phyloP scores from a whole-genome alignment of 2,888 invertebrate genomes.

The Agrochola macilenta region DNA sequence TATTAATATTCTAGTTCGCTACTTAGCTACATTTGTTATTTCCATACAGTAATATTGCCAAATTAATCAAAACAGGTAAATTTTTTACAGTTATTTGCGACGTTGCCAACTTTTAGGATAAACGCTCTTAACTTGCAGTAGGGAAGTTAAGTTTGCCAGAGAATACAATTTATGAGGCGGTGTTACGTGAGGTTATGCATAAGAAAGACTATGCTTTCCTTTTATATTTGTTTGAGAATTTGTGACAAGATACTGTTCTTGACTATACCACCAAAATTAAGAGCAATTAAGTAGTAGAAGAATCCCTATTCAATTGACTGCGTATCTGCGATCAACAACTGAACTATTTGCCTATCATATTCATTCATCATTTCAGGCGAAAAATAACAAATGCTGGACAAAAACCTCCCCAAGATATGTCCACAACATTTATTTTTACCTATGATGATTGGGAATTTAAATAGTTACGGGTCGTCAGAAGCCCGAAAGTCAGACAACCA shows the following conservation, averaged over 20 bases:
- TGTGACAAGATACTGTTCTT: not conserved
- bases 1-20: too few species aligned
- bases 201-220: not conserved
- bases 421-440: not conserved
- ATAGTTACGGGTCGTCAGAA: too few species aligned
- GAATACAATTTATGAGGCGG: not conserved
- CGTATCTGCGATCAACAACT: not conserved
- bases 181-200: not conserved
- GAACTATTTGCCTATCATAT: not conserved
- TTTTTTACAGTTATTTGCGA: too few species aligned
- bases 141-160: not conserved
- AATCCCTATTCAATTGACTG: not conserved
- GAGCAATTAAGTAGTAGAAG: not conserved
- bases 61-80: too few species aligned
- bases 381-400: too few species aligned
- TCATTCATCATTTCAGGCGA: not conserved
- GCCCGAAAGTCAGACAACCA: too few species aligned
- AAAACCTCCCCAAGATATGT: not conserved
- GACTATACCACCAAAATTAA: not conserved
- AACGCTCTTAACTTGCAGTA: not conserved
- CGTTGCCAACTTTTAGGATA: too few species aligned
- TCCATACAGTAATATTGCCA: too few species aligned
- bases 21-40: too few species aligned
- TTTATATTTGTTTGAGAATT: not conserved
- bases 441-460: not conserved